Evolutionary conservation across 2,113 vertebrate genomes (phyloP).

Genomic region (Epinephelus moara): DNA sequence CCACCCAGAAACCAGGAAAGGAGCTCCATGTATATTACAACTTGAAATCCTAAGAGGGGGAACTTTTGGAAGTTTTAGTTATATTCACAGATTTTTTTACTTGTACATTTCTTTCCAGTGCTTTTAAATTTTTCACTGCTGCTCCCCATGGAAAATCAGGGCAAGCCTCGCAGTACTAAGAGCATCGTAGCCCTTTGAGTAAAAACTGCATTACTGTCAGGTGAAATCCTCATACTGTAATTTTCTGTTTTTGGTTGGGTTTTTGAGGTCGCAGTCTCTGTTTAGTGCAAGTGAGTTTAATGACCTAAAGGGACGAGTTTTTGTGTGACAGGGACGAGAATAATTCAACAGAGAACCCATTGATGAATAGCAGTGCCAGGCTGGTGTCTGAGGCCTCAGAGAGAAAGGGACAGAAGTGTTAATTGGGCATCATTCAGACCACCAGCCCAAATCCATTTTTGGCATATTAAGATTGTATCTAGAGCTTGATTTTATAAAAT

Average conservation of each 20-base stretch:
- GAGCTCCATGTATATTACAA: neutral
- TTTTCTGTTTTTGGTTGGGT: conserved; percentile 16
- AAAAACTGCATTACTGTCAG: conserved; percentile 60
- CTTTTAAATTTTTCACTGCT: conserved; percentile 67
- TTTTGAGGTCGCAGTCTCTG: neutral
- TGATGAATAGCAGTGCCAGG: neutral
- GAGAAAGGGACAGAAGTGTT: too few relatives aligned
- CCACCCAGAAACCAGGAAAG: neutral
- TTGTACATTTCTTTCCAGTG: conserved; percentile 40
- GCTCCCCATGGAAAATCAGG: conserved; percentile 56
- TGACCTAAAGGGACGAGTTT: neutral
- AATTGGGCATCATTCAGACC: too few relatives aligned
- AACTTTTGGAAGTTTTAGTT: conserved; percentile 49
- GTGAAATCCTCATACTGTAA: conserved; percentile 55
- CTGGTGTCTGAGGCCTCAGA: neutral
- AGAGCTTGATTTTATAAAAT: too few relatives aligned
- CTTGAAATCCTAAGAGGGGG: neutral
- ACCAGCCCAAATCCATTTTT: too few relatives aligned
- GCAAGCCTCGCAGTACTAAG: conserved; percentile 63
- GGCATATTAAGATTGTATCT: too few relatives aligned
- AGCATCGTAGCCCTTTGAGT: conserved; percentile 63
- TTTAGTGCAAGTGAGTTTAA: neutral
- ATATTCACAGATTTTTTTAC: conserved; percentile 41
- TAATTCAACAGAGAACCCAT: neutral
- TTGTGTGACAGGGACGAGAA: neutral